These are phyloP conservation scores for Tiliacea citrago DNA, from an alignment of 2,888 invertebrate genomes.

Conservation along the genomic window DNA sequence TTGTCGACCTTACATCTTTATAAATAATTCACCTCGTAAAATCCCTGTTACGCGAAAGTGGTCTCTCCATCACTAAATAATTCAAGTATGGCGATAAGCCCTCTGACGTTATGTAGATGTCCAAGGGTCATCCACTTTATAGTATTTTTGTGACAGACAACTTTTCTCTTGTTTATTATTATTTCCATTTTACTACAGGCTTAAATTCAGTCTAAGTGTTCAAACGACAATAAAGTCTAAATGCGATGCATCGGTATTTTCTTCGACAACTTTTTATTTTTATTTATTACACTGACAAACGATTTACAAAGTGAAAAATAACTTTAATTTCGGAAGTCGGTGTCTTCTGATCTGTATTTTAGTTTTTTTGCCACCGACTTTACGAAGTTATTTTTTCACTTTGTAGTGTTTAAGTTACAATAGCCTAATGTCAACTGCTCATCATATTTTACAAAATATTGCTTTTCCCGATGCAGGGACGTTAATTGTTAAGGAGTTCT, in stretches of 20 bases:
- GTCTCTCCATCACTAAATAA: constrained; percentile 55
- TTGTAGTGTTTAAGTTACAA: too few species aligned
- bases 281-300: neutral
- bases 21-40: constrained; percentile 60
- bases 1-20: constrained; percentile 41
- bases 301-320: neutral
- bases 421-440: too few species aligned
- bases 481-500: too few species aligned
- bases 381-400: too few species aligned
- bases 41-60: constrained; percentile 54
- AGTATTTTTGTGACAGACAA: constrained; percentile 15
- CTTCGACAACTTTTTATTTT: neutral
- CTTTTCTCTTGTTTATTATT: constrained; percentile 24
- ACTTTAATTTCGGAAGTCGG: too few species aligned
- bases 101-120: constrained; percentile 49
- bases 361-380: too few species aligned
- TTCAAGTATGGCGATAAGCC: constrained; percentile 57
- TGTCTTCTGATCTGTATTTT: too few species aligned
- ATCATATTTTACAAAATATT: too few species aligned
- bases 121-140: constrained; percentile 43
- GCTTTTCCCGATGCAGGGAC: too few species aligned
- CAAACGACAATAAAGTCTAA: neutral
- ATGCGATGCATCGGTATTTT: neutral
- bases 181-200: constrained; percentile 11
- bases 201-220: neutral